These are phyloP conservation scores for Oreohelix idahoensis DNA, from an alignment of 1,140 invertebrate genomes.

Conservation along the genomic window DNA sequence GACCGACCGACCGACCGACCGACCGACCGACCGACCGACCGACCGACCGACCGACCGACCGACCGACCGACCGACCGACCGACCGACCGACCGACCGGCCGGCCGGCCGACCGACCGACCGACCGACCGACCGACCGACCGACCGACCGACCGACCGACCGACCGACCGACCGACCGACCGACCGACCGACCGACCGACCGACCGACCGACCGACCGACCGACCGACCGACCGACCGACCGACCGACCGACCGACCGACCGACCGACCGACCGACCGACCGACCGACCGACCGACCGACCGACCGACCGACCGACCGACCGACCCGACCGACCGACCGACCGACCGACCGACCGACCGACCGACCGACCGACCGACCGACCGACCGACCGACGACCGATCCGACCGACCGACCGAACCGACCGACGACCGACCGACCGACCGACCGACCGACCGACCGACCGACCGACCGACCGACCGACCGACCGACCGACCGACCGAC, in stretches of 20 bases:
- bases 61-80: too few species aligned
- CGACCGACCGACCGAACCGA: slow-evolving; percentile 16
- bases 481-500: slow-evolving; percentile 4
- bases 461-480: slow-evolving; percentile 6
- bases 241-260: too few species aligned
- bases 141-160: too few species aligned
- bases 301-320: slow-evolving; percentile 1
- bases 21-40: too few species aligned
- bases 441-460: slow-evolving; percentile 11
- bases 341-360: slow-evolving; percentile 10
- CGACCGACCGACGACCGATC: background rate
- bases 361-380: slow-evolving; percentile 21
- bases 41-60: too few species aligned
- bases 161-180: too few species aligned
- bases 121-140: too few species aligned
- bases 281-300: background rate
- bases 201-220: too few species aligned
- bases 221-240: too few species aligned
- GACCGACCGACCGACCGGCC: background rate
- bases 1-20: background rate
- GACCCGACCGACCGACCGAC: background rate
- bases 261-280: too few species aligned
- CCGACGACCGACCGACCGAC: background rate
- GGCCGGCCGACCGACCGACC: too few species aligned
- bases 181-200: too few species aligned